These are phyloP conservation scores for Nannoperca obscura DNA, from an alignment of 2,797 vertebrate genomes.

Conservation along the genomic window DNA sequence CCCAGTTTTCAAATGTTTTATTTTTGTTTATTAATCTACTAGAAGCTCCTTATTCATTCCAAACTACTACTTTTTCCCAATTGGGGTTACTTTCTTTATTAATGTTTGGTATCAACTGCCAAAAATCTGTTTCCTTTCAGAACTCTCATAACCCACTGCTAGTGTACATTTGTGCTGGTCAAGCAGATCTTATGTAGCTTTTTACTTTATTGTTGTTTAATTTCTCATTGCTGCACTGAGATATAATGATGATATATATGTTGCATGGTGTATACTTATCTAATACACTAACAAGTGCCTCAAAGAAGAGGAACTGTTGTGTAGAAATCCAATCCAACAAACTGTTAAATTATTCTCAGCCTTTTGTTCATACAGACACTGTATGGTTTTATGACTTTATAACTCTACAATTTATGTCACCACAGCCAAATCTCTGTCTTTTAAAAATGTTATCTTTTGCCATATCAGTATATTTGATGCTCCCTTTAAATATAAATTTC, in stretches of 20 bases:
- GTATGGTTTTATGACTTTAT: neutral
- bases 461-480: constrained; percentile 31
- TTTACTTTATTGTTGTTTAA: neutral
- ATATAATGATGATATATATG: neutral
- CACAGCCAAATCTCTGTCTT: constrained; percentile 8
- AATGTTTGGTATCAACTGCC: neutral
- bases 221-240: neutral
- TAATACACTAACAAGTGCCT: neutral
- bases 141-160: neutral
- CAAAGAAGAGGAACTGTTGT: neutral
- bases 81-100: neutral
- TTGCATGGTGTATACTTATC: neutral
- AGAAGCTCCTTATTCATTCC: neutral
- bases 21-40: neutral
- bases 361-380: constrained; percentile 14
- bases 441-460: constrained; percentile 20
- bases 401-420: constrained; percentile 7
- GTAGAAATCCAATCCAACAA: constrained; percentile 21
- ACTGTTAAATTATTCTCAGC: constrained; percentile 17
- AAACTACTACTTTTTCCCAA: neutral
- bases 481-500: constrained; percentile 56
- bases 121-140: constrained; percentile 2
- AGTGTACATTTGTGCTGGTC: neutral
- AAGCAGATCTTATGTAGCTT: neutral
- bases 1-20: neutral